phyloP scores from a whole-genome alignment of 2,113 vertebrate genomes.

The Anolis sagrei region DNA sequence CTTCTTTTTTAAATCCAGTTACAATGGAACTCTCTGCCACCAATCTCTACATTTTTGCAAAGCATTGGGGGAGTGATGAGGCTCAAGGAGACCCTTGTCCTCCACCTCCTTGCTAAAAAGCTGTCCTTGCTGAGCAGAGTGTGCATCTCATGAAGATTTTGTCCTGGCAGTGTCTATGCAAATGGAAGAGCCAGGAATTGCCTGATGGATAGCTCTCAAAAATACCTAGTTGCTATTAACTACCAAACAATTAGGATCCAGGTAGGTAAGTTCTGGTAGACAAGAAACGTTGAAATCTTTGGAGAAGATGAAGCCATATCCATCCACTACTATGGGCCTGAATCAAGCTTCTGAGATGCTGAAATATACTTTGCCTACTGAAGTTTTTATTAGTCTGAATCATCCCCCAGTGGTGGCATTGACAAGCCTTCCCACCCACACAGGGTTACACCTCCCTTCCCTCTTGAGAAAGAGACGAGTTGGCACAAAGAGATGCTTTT shows the following conservation, averaged over 20 bases:
- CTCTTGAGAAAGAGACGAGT: not conserved
- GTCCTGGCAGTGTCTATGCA: not conserved
- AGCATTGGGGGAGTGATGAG: not conserved
- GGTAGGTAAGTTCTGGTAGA: not conserved
- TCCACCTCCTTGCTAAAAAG: not conserved
- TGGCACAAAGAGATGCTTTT: not conserved
- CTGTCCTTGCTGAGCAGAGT: not conserved
- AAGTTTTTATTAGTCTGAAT: constrained; percentile 5
- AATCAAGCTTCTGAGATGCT: not conserved
- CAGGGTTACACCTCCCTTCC: not conserved
- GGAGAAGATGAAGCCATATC: not conserved
- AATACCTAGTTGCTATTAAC: not conserved
- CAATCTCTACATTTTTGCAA: not conserved
- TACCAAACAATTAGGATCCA: not conserved
- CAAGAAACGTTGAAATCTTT: not conserved
- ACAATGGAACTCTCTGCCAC: no score
- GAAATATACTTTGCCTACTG: not conserved
- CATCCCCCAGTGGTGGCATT: constrained; percentile 17
- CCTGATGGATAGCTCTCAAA: not conserved
- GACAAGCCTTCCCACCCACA: constrained; percentile 15
- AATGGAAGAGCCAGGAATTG: not conserved
- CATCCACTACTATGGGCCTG: not conserved
- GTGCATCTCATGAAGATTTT: not conserved
- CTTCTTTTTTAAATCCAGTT: no score
- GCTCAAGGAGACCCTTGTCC: not conserved